Evolutionary conservation across 1,140 invertebrate genomes (phyloP).

Genomic region (Cherax destructor): DNA sequence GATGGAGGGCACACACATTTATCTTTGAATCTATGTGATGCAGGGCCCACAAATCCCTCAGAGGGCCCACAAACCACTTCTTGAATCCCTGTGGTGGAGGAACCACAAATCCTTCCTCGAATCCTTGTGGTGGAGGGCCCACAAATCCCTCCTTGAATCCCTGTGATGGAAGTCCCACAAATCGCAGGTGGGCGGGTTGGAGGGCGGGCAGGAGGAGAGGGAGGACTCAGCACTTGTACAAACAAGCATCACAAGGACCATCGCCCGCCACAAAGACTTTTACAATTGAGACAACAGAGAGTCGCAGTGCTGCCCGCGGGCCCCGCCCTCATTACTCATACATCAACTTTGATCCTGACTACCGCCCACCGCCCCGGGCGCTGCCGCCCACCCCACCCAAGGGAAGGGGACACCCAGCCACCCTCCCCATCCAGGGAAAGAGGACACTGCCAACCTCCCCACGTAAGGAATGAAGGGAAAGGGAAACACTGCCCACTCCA

Average conservation of each 20-base stretch:
- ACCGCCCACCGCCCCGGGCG: slow-evolving; percentile 22
- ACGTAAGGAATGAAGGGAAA: neutral
- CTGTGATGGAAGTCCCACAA: slow-evolving; percentile 25
- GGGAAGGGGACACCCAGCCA: neutral
- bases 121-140: neutral
- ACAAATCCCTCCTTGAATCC: slow-evolving; percentile 27
- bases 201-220: neutral
- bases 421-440: too few species aligned
- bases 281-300: slow-evolving; percentile 52
- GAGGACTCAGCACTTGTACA: slow-evolving; percentile 27
- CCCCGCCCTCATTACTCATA: slow-evolving; percentile 49
- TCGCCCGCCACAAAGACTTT: slow-evolving; percentile 20
- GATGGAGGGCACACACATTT: too few species aligned
- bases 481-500: neutral
- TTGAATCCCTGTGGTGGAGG: too few species aligned
- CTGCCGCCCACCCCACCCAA: neutral
- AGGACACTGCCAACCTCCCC: neutral
- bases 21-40: too few species aligned
- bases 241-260: slow-evolving; percentile 28
- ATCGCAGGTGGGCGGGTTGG: slow-evolving; percentile 12
- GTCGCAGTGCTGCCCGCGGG: slow-evolving; percentile 4
- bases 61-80: too few species aligned
- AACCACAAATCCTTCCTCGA: too few species aligned
- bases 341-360: slow-evolving; percentile 59
- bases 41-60: too few species aligned